Evolutionary conservation across 2,113 vertebrate species (phyloP), one percentile per base, ranked within the genome.

Genomic region (Quiscalus mexicanus): DNA sequence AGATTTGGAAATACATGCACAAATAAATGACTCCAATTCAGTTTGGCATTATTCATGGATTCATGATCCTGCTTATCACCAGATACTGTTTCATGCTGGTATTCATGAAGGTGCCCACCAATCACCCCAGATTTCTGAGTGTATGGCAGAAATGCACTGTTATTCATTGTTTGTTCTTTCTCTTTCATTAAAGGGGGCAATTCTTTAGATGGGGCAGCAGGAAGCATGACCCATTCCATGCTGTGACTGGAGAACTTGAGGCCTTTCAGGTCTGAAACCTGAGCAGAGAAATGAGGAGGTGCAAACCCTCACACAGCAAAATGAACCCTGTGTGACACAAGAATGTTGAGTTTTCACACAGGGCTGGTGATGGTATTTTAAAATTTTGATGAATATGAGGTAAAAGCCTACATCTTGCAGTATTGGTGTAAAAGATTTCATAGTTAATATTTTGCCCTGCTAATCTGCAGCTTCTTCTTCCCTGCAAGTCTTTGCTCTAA

Each of bases 271-370:
- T 94, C 78, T 90, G 95, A 96, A 96, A 97, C 58, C 21, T 25
- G 89, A 96, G 87, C 79, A 93, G 81, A 74, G 67, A 91, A 89
- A 30, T 55, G 59, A 85, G 84, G 87, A 88, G 91, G 81, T 94
- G 59, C 27, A 96, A 95, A 93, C 59, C 39, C 2, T 0, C 67
- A 39, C 75, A 63, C 37, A 74, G 35, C 78, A 96, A 95, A 95
- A 89, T 65, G 74, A 95, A 74, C 45, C 49, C 65, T 84, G 55
- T 76, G 81, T 91, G 78, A 90, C 68, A 50, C 75, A 83, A 63
- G 45, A 82, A 94, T 33, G 22, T 18, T 47, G 45, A 85, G 62
- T 69, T 95, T 89, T 89, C 81, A 93, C 65, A 76, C 37, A 64
- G 49, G 14, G 23, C 44, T 87, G 22, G 52, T 70, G 52, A 39